A percentile compares a stretch with the other conserved stretches of the same genome.
Evolutionary conservation across 1,140 invertebrate genomes (phyloP).

Genomic region (Anagrus nilaparvatae): DNA sequence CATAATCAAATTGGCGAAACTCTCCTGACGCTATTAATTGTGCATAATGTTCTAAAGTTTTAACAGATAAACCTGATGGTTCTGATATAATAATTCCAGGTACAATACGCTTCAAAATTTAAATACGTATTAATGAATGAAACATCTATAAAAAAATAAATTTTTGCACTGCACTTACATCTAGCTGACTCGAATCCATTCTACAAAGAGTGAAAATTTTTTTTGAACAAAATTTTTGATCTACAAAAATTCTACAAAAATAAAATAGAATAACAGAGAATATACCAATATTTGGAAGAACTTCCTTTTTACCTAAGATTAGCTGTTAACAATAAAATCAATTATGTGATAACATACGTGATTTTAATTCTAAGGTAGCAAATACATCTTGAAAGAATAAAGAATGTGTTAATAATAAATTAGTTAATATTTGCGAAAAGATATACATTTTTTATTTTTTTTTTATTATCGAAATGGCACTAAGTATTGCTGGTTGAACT

Average conservation of each 20-base stretch:
- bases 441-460: too few relatives aligned
- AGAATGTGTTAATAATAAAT: too few relatives aligned
- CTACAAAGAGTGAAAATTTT: slow-evolving; percentile 53
- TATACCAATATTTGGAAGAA: slow-evolving; percentile 51
- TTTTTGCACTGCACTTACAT: slow-evolving; percentile 37
- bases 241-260: slow-evolving; percentile 46
- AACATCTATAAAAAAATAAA: too few relatives aligned
- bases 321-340: slow-evolving; percentile 32
- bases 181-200: slow-evolving; percentile 57
- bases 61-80: slow-evolving; percentile 70
- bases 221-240: slow-evolving; percentile 55
- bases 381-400: neutral
- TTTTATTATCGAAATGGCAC: too few relatives aligned
- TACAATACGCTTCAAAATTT: too few relatives aligned
- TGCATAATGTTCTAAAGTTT: slow-evolving; percentile 61
- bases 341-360: neutral
- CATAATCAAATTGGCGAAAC: slow-evolving; percentile 61
- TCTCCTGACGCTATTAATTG: slow-evolving; percentile 52
- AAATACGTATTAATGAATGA: too few relatives aligned
- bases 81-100: too few relatives aligned
- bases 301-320: slow-evolving; percentile 52
- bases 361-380: slow-evolving; percentile 1
- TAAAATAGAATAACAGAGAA: slow-evolving; percentile 49
- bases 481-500: too few relatives aligned
- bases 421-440: slow-evolving; percentile 2